phyloP scores from a whole-genome alignment of 2,888 invertebrate genomes.

The Drosophila dives region DNA sequence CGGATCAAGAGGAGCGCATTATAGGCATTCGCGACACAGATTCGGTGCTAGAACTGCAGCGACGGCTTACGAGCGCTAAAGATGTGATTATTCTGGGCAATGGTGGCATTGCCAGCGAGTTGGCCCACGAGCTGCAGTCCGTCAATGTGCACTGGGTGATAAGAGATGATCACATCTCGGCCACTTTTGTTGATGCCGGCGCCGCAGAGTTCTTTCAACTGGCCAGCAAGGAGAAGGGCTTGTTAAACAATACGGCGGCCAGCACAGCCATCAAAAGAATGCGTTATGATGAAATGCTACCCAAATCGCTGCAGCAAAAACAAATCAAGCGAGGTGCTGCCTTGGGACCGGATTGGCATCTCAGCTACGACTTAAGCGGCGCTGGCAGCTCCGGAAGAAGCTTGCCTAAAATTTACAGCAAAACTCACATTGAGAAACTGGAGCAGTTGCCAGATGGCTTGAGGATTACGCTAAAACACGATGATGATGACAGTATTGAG shows the following conservation, averaged over 20 bases:
- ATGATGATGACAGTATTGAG: conserved; percentile 86
- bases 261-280: conserved; percentile 87
- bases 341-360: conserved; percentile 98
- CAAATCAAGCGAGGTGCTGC: conserved; percentile 91
- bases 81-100: conserved; percentile 96
- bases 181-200: conserved; percentile 97
- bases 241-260: conserved; percentile 1
- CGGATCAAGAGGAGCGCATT: conserved; percentile 87
- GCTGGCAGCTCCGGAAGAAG: conserved; percentile 18
- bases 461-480: conserved; percentile 87
- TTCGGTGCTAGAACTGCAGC: conserved; percentile 92
- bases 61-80: conserved; percentile 88
- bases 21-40: conserved; percentile 97
- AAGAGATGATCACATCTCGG: conserved; percentile 95
- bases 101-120: conserved; percentile 99
- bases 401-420: conserved; percentile 87
- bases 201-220: conserved; percentile 95
- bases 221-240: conserved; percentile 30
- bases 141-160: conserved; percentile 97
- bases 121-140: conserved; percentile 94
- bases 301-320: conserved; percentile 55
- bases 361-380: conserved; percentile 86
- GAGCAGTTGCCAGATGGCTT: conserved; percentile 86
- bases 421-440: conserved; percentile 85
- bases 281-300: conserved; percentile 88